phyloP scores from a whole-genome alignment of 2,888 invertebrate species.

The Cryptophagus acutangulus region DNA sequence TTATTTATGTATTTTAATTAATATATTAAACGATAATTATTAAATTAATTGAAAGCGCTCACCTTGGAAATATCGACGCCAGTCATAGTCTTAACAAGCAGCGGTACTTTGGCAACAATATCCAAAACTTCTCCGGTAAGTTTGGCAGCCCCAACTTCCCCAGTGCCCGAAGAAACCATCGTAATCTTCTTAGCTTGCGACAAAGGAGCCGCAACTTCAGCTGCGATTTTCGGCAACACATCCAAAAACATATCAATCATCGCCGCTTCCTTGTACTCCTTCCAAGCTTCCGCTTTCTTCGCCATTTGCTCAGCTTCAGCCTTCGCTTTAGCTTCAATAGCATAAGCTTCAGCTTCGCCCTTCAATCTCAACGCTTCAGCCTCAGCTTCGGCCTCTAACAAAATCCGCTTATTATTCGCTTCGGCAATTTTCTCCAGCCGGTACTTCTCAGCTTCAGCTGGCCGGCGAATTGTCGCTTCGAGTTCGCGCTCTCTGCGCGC shows the following conservation, averaged over 20 bases:
- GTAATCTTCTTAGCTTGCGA: constrained; percentile 93
- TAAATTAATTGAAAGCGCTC: constrained; percentile 25
- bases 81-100: constrained; percentile 84
- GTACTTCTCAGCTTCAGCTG: constrained; percentile 93
- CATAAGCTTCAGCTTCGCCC: constrained; percentile 88
- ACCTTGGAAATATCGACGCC: constrained; percentile 92
- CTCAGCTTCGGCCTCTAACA: constrained; percentile 95
- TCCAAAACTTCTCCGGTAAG: constrained; percentile 89
- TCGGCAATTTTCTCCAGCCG: constrained; percentile 90
- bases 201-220: constrained; percentile 92
- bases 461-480: constrained; percentile 87
- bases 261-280: constrained; percentile 91
- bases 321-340: constrained; percentile 89
- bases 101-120: constrained; percentile 89
- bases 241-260: constrained; percentile 97
- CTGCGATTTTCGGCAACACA: constrained; percentile 92
- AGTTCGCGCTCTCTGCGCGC: constrained; percentile 85
- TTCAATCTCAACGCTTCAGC: constrained; percentile 82
- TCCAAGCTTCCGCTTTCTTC: constrained; percentile 95
- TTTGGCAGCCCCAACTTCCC: constrained; percentile 91
- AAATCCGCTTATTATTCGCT: constrained; percentile 79
- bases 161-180: constrained; percentile 90
- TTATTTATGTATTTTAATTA: no score
- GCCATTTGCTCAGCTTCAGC: constrained; percentile 97
- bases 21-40: no score